Base-by-base conservation (phyloP, 2,797 vertebrate genomes). In the Threskiornis aethiopicus region DNA sequence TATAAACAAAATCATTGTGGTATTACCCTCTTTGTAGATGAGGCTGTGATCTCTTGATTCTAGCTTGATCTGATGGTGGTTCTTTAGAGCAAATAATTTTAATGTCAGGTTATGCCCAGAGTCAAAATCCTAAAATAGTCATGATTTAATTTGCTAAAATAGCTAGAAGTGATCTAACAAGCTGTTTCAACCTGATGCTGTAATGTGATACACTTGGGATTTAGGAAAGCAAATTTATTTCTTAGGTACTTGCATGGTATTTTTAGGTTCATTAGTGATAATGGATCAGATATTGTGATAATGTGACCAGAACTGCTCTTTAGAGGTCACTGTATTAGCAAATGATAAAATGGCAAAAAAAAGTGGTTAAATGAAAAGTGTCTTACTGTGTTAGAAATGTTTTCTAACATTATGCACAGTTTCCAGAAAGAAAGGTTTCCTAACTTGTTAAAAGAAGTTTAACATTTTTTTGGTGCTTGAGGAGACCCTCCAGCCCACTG, bases 101-200 rank as follows among this genome's bases (percentile, higher is more conserved):
- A 71, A 24, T 46, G 11, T 10, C 61, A 76, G 33, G 35, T 85
- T 79, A 58, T 91, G 33, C 33, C 35, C 19, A 20, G 47, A 76
- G 75, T 87, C 69, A 65, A 55, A 91, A 89, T 82, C 90, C 81
- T 73, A 52, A 93, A 95, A 95, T 87, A 94, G 91, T 84, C 17
- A 88, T 93, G 82, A 88, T 90, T 95, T 88, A 75, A 75, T 65
- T 49, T 80, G 84, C 77, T 87, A 9, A 82, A 92, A 65, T 46
- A 89, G 71, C n/a, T 59, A 67, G 93, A 42, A 62, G 73, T 84
- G 90, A 94, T 35, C 67, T 77, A 77, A 73, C 19, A 47, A 76
- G 66, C 70, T 88, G 42, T 54, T 95, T 69, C 65, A 89, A 29
- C 61, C 44, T 20, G 42, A 29, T 84, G 39, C 84, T 94, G 94